Conservation (phyloP, 1,140 invertebrate species). For the Protaetia brevitarsis region DNA sequence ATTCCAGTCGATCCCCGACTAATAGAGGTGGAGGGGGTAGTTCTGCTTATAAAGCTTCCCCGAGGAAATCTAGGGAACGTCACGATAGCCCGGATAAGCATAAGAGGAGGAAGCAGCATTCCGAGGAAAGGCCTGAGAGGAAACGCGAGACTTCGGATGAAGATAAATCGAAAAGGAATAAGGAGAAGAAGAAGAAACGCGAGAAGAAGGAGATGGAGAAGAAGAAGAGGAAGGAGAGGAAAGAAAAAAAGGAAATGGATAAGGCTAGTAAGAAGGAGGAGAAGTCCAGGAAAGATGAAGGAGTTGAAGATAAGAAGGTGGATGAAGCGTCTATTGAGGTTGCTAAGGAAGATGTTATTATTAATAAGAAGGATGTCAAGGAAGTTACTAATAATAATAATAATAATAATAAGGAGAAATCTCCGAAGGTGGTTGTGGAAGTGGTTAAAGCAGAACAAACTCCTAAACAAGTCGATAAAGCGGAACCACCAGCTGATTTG, state of each 20-base stretch:
- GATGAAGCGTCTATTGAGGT: conserved; percentile 50
- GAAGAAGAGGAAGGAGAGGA: conserved; percentile 52
- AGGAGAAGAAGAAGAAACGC: conserved; percentile 23
- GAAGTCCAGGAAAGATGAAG: conserved; percentile 49
- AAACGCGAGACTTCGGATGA: conserved; percentile 17
- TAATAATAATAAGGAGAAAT: conserved; percentile 41
- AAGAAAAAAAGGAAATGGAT: conserved; percentile 54
- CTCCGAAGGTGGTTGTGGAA: conserved; percentile 39
- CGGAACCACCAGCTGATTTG: conserved; percentile 39
- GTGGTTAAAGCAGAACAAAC: neutral
- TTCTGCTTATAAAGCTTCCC: too few species aligned
- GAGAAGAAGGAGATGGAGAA: conserved; percentile 51
- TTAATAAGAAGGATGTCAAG: conserved; percentile 41
- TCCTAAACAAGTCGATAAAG: conserved; percentile 18
- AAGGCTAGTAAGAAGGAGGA: conserved; percentile 51
- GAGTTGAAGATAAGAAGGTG: conserved; percentile 48
- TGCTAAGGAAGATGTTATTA: conserved; percentile 50
- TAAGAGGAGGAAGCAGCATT: conserved; percentile 48
- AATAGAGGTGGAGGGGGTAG: neutral
- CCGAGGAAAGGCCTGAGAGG: conserved; percentile 46
- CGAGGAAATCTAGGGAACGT: conserved; percentile 33
- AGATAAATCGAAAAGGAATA: conserved; percentile 12
- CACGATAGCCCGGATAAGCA: conserved; percentile 50
- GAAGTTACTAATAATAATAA: conserved; percentile 35
- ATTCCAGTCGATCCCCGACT: conserved; percentile 25